A percentile compares a stretch with the other conserved stretches of the same genome.
phyloP scores from a whole-genome alignment of 2,888 invertebrate species.

The Branchinecta sandiegonensis region DNA sequence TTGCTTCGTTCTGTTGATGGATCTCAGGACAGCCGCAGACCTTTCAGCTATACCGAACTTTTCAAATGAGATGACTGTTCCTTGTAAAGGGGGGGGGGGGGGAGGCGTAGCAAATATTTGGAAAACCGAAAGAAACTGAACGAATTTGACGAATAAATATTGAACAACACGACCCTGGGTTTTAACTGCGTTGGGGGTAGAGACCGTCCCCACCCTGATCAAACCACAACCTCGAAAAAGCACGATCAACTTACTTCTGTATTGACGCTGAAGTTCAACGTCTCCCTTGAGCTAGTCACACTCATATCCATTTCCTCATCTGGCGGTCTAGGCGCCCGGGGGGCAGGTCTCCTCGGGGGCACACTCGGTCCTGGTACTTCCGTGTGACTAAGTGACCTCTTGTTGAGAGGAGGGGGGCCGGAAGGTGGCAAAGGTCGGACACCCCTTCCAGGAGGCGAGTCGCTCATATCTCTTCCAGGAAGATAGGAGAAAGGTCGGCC shows the following conservation, averaged over 20 bases:
- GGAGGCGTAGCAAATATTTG: too few relatives aligned
- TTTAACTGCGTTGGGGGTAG: too few relatives aligned
- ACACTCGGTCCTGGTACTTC: slow-evolving; percentile 39
- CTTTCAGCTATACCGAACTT: too few relatives aligned
- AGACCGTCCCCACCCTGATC: too few relatives aligned
- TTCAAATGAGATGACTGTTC: too few relatives aligned
- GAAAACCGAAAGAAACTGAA: too few relatives aligned
- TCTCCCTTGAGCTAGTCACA: slow-evolving; percentile 13
- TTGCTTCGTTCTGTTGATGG: too few relatives aligned
- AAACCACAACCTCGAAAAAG: too few relatives aligned
- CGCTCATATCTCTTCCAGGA: slow-evolving; percentile 7
- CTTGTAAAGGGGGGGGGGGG: too few relatives aligned
- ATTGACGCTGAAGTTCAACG: not conserved
- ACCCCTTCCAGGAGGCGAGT: slow-evolving; percentile 5
- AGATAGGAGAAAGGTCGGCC: slow-evolving; percentile 19
- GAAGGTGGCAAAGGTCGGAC: slow-evolving; percentile 6
- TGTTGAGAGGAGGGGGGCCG: not conserved
- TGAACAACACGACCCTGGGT: too few relatives aligned
- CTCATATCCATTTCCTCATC: slow-evolving; percentile 20
- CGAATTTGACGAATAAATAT: too few relatives aligned
- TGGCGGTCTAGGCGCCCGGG: slow-evolving; percentile 22
- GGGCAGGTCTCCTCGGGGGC: slow-evolving; percentile 39
- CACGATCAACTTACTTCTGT: not conserved
- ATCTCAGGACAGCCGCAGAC: too few relatives aligned
- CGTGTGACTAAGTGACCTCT: not conserved